Evolutionary conservation across 2,113 vertebrate species (phyloP), one percentile per base, ranked within the genome.

Genomic region (Toxostoma redivivum): DNA sequence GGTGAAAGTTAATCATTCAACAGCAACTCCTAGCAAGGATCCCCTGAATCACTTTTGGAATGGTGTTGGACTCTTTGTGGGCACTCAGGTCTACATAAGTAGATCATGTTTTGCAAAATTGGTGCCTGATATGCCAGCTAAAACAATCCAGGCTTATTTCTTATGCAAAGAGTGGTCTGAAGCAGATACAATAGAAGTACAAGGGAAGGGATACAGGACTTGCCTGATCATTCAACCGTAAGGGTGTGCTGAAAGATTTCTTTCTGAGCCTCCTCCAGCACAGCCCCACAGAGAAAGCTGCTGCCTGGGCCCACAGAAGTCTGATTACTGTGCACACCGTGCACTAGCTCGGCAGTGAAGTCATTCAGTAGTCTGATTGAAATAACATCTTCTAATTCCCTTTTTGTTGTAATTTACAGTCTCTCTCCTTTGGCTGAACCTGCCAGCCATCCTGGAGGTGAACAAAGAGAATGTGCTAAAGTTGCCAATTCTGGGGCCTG

Each of bases 341-440:
- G 84, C 81, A 40, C 70, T 73, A 48, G 87, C 77, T 79, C 3
- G 3, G 92, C 82, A 88, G 61, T 83, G 82, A 97, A 95, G 82
- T 94, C 92, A 96, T 93, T 93, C 96, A 90, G 94, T 87, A 96
- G 95, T 45, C 92, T 95, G 97, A 97, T 92, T 96, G 94, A 96
- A 97, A 97, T 77, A 97, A 96, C 94, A 97, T 96, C 94, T 95
- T 96, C 95, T 95, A 95, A 97, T 95, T 97, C 96, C 88, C 81
- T 97, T 95, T 96, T 90, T 96, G 95, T 96, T 94, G 87, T 81
- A 96, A 97, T 97, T 97, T 96, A 97, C 92, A 93, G 87, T 80
- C 91, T 48, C 89, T 97, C 95, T 97, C 97, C 97, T 97, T 96
- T 97, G 97, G 96, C 97, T 97, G 97, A 97, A 97, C 96, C 96